phyloP scores from a whole-genome alignment of 2,113 vertebrate genomes.

The Holacanthus passer region DNA sequence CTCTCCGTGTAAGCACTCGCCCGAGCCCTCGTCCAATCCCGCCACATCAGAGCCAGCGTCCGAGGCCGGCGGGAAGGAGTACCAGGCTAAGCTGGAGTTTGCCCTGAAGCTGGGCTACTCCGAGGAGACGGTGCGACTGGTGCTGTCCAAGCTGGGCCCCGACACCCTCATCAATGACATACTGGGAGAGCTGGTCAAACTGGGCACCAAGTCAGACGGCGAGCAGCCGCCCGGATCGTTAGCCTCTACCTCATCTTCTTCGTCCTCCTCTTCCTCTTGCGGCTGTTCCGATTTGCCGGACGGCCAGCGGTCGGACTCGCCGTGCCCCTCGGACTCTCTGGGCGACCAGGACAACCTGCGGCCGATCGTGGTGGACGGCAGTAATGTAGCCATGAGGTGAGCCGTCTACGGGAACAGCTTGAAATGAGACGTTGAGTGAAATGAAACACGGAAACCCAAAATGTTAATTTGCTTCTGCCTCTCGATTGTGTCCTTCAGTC shows the following conservation, averaged over 20 bases:
- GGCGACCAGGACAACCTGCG: slow-evolving; percentile 95
- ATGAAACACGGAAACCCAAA: not conserved
- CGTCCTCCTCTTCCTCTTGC: slow-evolving; percentile 81
- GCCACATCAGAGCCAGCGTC: slow-evolving; percentile 4
- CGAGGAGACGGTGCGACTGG: slow-evolving; percentile 94
- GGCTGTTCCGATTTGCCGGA: slow-evolving; percentile 87
- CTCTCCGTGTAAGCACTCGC: not conserved
- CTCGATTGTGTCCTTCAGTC: slow-evolving; percentile 83
- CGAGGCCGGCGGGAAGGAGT: slow-evolving; percentile 79
- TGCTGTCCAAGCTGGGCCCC: slow-evolving; percentile 94
- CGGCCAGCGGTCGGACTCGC: slow-evolving; percentile 90
- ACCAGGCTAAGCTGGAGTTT: slow-evolving; percentile 97
- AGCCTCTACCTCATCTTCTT: slow-evolving; percentile 79
- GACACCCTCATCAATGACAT: slow-evolving; percentile 98
- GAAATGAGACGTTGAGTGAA: not conserved
- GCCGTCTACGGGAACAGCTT: slow-evolving; percentile 9
- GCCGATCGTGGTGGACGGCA: slow-evolving; percentile 95
- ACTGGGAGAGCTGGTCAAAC: slow-evolving; percentile 97
- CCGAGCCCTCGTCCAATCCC: not conserved
- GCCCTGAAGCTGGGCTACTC: slow-evolving; percentile 97
- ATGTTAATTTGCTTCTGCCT: not conserved
- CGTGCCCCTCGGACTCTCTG: slow-evolving; percentile 84
- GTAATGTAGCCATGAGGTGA: slow-evolving; percentile 99
- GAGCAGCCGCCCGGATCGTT: slow-evolving; percentile 84
- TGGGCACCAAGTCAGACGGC: slow-evolving; percentile 92